Conservation (phyloP, 1,140 invertebrate species). For the Sitobion miscanthi region DNA sequence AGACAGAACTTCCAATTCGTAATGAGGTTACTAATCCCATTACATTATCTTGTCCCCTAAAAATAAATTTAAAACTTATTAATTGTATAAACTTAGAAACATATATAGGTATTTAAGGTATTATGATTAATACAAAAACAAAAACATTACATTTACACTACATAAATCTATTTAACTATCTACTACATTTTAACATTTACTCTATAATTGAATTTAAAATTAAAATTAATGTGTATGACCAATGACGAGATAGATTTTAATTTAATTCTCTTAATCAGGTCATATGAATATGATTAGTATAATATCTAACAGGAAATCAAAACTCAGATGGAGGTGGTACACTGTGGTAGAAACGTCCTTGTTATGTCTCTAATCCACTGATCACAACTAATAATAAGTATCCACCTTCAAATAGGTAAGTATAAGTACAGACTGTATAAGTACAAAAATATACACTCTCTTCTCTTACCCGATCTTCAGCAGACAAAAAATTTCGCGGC, state of each 20-base stretch:
- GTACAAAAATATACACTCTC: background rate
- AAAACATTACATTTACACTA: background rate
- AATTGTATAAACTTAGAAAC: background rate
- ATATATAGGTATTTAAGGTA: background rate
- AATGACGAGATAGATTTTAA: background rate
- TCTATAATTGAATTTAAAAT: background rate
- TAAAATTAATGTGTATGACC: background rate
- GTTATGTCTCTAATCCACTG: background rate
- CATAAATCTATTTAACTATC: no score
- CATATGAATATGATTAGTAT: background rate
- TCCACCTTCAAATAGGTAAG: background rate
- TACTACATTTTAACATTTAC: no score
- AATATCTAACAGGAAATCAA: background rate
- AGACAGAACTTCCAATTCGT: slow-evolving; percentile 78
- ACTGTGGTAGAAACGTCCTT: background rate
- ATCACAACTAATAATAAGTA: background rate
- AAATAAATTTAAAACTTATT: slow-evolving; percentile 61
- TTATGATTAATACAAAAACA: background rate
- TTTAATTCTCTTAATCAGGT: background rate
- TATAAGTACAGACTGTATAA: background rate
- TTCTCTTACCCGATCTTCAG: slow-evolving; percentile 77
- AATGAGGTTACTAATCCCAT: slow-evolving; percentile 81
- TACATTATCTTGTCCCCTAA: slow-evolving; percentile 81
- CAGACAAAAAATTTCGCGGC: slow-evolving; percentile 79
- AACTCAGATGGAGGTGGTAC: background rate